These are phyloP conservation scores for Colinus virginianus DNA, from an alignment of 2,113 vertebrate species.

Conservation along the genomic window DNA sequence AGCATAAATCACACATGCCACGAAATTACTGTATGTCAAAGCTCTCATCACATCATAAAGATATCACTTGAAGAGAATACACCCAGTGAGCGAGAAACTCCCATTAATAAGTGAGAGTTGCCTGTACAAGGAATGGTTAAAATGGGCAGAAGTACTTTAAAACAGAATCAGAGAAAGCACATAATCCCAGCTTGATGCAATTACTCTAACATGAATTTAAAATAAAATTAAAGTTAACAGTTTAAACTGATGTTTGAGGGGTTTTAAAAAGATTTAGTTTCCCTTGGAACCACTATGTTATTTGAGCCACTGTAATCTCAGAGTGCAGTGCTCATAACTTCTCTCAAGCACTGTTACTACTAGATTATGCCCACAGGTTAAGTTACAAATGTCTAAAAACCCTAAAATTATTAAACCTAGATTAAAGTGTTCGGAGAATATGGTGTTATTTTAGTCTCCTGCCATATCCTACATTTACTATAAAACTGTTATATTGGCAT, in stretches of 20 bases:
- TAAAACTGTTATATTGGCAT: slow-evolving; percentile 84
- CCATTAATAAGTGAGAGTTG: slow-evolving; percentile 4
- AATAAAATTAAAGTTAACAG: slow-evolving; percentile 88
- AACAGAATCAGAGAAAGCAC: slow-evolving; percentile 65
- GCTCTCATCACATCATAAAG: neutral
- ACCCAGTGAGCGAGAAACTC: neutral
- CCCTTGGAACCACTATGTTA: slow-evolving; percentile 83
- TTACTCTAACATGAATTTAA: slow-evolving; percentile 84
- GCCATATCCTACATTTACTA: slow-evolving; percentile 84
- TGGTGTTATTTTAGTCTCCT: slow-evolving; percentile 86
- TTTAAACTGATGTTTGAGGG: slow-evolving; percentile 85
- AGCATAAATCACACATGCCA: neutral
- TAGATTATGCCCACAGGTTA: slow-evolving; percentile 82
- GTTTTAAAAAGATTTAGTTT: slow-evolving; percentile 86
- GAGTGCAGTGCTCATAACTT: slow-evolving; percentile 74
- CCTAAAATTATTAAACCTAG: slow-evolving; percentile 84
- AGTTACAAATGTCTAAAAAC: slow-evolving; percentile 81
- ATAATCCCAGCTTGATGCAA: slow-evolving; percentile 84
- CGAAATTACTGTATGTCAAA: neutral
- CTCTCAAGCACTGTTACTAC: slow-evolving; percentile 80
- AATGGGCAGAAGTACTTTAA: slow-evolving; percentile 55
- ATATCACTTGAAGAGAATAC: neutral
- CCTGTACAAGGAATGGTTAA: slow-evolving; percentile 73
- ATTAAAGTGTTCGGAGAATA: slow-evolving; percentile 82
- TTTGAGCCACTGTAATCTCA: slow-evolving; percentile 83